phyloP scores from a whole-genome alignment of 1,140 invertebrate genomes.

The Calliphora vicina region DNA sequence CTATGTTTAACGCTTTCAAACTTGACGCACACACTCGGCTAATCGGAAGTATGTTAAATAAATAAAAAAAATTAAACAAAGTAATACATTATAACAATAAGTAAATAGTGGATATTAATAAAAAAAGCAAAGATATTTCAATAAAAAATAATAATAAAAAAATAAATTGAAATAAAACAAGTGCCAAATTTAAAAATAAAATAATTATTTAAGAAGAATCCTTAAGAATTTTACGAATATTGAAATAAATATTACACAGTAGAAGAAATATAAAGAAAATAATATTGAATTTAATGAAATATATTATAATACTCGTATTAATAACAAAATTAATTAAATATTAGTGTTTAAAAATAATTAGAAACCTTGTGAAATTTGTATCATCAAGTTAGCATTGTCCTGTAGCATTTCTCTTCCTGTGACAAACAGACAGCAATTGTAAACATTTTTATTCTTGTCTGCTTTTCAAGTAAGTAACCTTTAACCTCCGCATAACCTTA shows the following conservation, averaged over 20 bases:
- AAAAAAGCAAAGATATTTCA: background rate
- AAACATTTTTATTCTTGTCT: background rate
- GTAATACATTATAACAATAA: background rate
- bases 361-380: background rate
- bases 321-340: background rate
- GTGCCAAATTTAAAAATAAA: background rate
- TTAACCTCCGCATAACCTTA: conserved; percentile 15
- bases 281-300: no score
- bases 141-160: background rate
- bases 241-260: no score
- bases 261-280: background rate
- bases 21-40: background rate
- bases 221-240: background rate
- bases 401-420: background rate
- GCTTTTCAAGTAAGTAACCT: background rate
- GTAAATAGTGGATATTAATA: background rate
- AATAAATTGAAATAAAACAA: background rate
- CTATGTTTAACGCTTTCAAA: conserved; percentile 5
- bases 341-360: background rate
- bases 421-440: no score
- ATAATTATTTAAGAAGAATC: background rate
- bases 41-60: background rate
- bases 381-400: background rate
- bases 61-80: background rate
- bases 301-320: no score